Evolutionary conservation across 2,888 invertebrate species (phyloP), one percentile per base, ranked within the genome.

Genomic region (Tholera decimalis): DNA sequence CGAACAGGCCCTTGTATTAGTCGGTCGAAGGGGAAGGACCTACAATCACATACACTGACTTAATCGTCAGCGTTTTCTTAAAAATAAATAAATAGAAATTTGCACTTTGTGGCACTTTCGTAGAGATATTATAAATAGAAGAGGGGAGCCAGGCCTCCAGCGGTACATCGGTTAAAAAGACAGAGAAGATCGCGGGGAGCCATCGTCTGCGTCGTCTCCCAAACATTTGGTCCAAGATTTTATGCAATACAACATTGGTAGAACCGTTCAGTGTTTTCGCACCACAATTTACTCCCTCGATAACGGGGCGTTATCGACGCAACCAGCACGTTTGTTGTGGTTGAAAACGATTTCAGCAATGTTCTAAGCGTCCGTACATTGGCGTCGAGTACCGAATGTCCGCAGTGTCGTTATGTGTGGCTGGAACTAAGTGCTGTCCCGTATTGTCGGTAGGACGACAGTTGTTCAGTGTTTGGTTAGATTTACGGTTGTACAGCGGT

Each of bases 341-440:
- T 54, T 61, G 18, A 35, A 51, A 50, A 54, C 61, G 44, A 61
- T 74, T 68, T 35, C 69, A 41, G 69, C 26, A 54, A 74, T 72
- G 68, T 60, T 60, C 33, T 7, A n/a, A 47, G 53, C 26, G 24
- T 68, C 35, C 69, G 50, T 54, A 55, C 69, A 72, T 60, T 44
- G 54, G 26, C 22, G 75, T 41, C 28, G n/a, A 54, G 75, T 50
- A 24, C 58, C 49, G 69, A 74, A 54, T 50, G 75, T 50, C 24
- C 37, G 35, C 6, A 13, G 33, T 5, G 47, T 49, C 51, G 53
- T 74, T 61, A 72, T 18, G 61, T 68, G 50, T 18, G 33, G 47
- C 73, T 73, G 50, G 41, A 35, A 22, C 58, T 46, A 70, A 71
- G 51, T 73, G 68, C 50, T 41, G 51, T 44, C 44, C 33, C 15